Evolutionary conservation across 2,797 vertebrate genomes (phyloP).

Genomic region (Anguilla anguilla): DNA sequence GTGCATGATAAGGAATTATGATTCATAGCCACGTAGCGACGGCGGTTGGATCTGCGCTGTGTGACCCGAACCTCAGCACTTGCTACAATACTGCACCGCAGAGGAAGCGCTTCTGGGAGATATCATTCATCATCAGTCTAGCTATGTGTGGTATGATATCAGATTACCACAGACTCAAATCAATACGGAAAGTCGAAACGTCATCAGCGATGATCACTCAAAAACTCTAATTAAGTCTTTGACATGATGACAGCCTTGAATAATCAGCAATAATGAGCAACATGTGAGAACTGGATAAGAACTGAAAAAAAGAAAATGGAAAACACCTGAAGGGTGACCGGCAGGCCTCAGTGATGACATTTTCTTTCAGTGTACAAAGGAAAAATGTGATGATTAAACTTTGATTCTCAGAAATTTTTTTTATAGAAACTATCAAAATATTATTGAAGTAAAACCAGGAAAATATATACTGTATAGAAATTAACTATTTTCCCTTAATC

Average conservation of each 20-base stretch:
- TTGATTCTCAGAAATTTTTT: not conserved
- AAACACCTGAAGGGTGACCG: not conserved
- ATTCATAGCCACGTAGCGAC: not conserved
- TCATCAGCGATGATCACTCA: not conserved
- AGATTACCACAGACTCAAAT: not conserved
- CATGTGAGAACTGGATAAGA: not conserved
- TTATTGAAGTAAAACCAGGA: not conserved
- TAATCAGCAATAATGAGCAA: conserved; percentile 1
- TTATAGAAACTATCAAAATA: not conserved
- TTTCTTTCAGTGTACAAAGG: not conserved
- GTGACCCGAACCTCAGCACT: not conserved
- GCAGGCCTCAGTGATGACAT: not conserved
- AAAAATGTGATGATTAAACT: not conserved
- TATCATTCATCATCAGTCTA: not conserved
- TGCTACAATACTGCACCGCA: not conserved
- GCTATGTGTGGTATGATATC: not conserved
- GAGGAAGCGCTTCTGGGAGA: not conserved
- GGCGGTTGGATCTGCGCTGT: not conserved
- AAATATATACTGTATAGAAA: not conserved
- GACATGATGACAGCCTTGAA: not conserved
- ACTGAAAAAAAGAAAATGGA: not conserved
- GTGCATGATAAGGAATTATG: not conserved
- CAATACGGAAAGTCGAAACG: not conserved
- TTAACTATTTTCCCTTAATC: not conserved
- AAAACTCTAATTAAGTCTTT: not conserved